Percentiles rank a stretch among this genome's conserved stretches.
Evolutionary conservation across 2,797 vertebrate species (phyloP).

Genomic region (Coccyzus lansbergi): DNA sequence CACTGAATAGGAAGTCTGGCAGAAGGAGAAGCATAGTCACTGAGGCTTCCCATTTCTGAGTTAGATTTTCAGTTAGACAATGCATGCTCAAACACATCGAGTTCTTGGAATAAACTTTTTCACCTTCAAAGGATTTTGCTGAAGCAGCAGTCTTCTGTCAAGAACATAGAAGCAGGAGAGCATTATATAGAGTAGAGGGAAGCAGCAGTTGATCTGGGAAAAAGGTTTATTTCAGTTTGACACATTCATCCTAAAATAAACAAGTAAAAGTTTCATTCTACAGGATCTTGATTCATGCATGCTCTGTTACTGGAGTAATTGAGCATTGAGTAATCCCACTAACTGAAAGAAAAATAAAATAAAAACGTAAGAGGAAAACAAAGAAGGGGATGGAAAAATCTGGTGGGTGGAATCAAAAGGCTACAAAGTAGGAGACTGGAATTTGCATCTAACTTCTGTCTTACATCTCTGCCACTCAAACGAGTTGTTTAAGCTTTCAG

Average conservation of each 20-base stretch:
- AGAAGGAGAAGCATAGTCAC: background rate
- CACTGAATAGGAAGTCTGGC: background rate
- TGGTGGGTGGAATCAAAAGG: background rate
- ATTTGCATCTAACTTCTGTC: background rate
- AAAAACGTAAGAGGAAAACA: background rate
- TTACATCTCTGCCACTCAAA: background rate
- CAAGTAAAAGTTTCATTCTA: background rate
- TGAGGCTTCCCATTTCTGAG: background rate
- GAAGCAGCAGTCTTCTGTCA: conserved; percentile 16
- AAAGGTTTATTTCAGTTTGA: background rate
- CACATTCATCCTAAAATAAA: background rate
- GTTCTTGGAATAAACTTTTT: conserved; percentile 19
- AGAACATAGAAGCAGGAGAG: background rate
- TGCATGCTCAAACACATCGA: background rate
- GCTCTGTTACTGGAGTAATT: background rate
- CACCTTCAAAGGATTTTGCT: conserved; percentile 41
- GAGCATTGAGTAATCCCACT: background rate
- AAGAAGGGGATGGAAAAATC: background rate
- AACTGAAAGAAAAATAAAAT: background rate
- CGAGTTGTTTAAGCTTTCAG: background rate
- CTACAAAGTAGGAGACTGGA: background rate
- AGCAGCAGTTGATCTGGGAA: conserved; percentile 28
- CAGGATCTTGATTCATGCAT: background rate
- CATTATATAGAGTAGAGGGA: background rate
- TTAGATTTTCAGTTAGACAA: background rate